These are phyloP conservation scores for Xestia sexstrigata DNA, from an alignment of 2,888 invertebrate species.

Conservation along the genomic window DNA sequence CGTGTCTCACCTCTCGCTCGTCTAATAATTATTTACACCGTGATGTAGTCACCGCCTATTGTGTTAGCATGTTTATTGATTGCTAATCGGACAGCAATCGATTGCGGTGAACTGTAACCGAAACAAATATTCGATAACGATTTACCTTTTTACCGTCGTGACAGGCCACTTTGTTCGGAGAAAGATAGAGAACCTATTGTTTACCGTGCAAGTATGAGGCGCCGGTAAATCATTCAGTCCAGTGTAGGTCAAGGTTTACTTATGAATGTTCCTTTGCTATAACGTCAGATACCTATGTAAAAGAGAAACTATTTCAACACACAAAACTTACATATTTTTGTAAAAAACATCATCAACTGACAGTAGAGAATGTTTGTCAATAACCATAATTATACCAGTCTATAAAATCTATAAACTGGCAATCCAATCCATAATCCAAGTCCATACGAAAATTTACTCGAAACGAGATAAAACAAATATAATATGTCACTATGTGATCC, in stretches of 20 bases:
- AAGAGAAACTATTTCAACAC: background rate
- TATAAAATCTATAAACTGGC: too few relatives aligned
- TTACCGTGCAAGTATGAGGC: too few relatives aligned
- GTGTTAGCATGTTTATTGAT: slow-evolving; percentile 44
- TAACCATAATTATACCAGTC: too few relatives aligned
- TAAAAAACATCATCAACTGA: too few relatives aligned
- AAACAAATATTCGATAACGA: slow-evolving; percentile 9
- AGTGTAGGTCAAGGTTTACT: background rate
- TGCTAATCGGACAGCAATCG: slow-evolving; percentile 33
- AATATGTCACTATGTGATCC: too few relatives aligned
- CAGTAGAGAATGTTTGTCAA: too few relatives aligned
- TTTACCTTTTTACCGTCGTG: slow-evolving; percentile 10
- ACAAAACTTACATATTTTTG: too few relatives aligned
- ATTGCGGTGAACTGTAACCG: background rate
- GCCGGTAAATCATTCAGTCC: background rate
- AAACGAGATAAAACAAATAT: too few relatives aligned
- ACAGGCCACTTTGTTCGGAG: background rate
- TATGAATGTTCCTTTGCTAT: background rate
- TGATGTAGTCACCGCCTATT: slow-evolving; percentile 38
- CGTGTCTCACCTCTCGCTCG: background rate
- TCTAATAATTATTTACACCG: slow-evolving; percentile 11
- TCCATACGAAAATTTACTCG: too few relatives aligned
- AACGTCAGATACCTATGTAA: background rate
- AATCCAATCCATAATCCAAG: too few relatives aligned
- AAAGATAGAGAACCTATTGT: background rate